Conservation (phyloP, 2,113 vertebrate species). For the Gadus chalcogrammus region DNA sequence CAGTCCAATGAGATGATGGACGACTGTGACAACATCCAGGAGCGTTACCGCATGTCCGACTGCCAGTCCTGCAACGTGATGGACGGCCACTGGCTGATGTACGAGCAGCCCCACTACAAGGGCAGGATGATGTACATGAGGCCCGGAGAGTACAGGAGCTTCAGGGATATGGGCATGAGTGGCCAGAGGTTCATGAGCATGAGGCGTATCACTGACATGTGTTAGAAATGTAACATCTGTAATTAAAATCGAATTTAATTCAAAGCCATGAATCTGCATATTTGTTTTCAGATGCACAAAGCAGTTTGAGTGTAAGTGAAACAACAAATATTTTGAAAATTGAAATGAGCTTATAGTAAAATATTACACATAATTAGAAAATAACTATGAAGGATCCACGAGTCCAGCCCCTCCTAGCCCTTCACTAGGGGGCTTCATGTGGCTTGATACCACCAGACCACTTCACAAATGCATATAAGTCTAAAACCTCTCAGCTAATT, state of each 20-base stretch:
- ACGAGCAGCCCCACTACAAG: constrained; percentile 47
- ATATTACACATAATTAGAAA: too few relatives aligned
- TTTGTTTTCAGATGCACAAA: too few relatives aligned
- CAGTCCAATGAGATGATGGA: constrained; percentile 1
- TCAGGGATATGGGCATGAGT: constrained; percentile 31
- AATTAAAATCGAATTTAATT: constrained; percentile 32
- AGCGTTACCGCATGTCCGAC: constrained; percentile 32
- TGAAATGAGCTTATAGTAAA: too few relatives aligned
- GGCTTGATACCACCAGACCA: too few relatives aligned
- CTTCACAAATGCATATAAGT: too few relatives aligned
- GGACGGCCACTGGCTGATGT: constrained; percentile 54
- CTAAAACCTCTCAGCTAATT: too few relatives aligned
- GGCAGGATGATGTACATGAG: constrained; percentile 52
- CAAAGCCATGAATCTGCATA: too few relatives aligned
- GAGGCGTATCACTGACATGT: constrained; percentile 57
- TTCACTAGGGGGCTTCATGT: too few relatives aligned
- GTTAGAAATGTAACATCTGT: constrained; percentile 34
- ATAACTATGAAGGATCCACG: too few relatives aligned
- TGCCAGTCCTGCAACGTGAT: constrained; percentile 54
- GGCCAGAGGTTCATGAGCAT: constrained; percentile 28
- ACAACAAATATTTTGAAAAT: too few relatives aligned
- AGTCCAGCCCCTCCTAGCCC: too few relatives aligned
- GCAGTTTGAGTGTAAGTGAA: too few relatives aligned
- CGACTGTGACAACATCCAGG: constrained; percentile 9
- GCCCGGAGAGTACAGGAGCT: constrained; percentile 53